Percentiles rank a stretch among this genome's conserved stretches.
phyloP scores from a whole-genome alignment of 2,113 vertebrate species.

The Xenopus tropicalis region UCB_Xtro_10.0 CM004447.2:104019001-104019500 shows the following conservation, averaged over 20 bases:
- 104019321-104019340: slow-evolving; percentile 32
- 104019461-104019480: too few species aligned
- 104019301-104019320: slow-evolving; percentile 49
- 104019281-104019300: slow-evolving; percentile 68
- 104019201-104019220: slow-evolving; percentile 55
- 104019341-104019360: slow-evolving; percentile 4
- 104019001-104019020: too few species aligned
- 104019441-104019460: too few species aligned
- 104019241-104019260: slow-evolving; percentile 57
- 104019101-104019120: slow-evolving; percentile 52
- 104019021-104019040: slow-evolving; percentile 36
- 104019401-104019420: not conserved
- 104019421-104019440: too few species aligned
- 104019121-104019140: slow-evolving; percentile 54
- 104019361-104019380: not conserved
- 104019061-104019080: slow-evolving; percentile 11
- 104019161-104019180: slow-evolving; percentile 52
- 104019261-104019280: slow-evolving; percentile 66
- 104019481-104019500: too few species aligned
- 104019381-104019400: slow-evolving; percentile 8
- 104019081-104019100: slow-evolving; percentile 49
- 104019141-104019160: slow-evolving; percentile 37
- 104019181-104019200: slow-evolving; percentile 65
- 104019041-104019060: slow-evolving; percentile 10
- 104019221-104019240: slow-evolving; percentile 47